Evolutionary conservation across 2,797 vertebrate genomes (phyloP).

Genomic region (Hozukius guyotensis): DNA sequence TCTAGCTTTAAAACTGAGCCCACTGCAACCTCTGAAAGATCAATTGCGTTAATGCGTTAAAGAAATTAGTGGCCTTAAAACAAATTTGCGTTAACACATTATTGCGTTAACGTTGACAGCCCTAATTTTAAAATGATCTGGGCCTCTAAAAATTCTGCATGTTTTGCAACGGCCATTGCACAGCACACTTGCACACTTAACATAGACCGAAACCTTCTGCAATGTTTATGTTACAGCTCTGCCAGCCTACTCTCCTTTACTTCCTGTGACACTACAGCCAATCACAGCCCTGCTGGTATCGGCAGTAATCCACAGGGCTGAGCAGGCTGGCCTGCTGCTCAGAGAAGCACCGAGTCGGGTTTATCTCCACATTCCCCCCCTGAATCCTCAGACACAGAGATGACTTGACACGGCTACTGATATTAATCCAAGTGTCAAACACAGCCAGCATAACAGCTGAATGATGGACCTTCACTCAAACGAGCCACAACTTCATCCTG

Average conservation of each 20-base stretch:
- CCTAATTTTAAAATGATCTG: not conserved
- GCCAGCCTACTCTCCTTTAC: slow-evolving; percentile 14
- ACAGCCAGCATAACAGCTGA: not conserved
- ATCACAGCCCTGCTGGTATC: slow-evolving; percentile 55
- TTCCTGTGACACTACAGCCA: slow-evolving; percentile 35
- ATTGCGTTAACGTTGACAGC: too few species aligned
- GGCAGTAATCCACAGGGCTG: slow-evolving; percentile 66
- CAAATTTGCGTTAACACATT: too few species aligned
- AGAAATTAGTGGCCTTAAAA: too few species aligned
- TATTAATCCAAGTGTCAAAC: slow-evolving; percentile 28
- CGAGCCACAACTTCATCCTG: slow-evolving; percentile 13
- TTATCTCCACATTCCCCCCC: slow-evolving; percentile 64
- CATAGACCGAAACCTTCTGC: slow-evolving; percentile 5
- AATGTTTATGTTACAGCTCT: slow-evolving; percentile 19
- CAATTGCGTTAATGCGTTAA: too few species aligned
- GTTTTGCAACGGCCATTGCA: not conserved
- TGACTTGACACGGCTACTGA: slow-evolving; percentile 1
- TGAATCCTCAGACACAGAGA: slow-evolving; percentile 28
- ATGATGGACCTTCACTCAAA: slow-evolving; percentile 6
- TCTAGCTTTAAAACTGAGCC: too few species aligned
- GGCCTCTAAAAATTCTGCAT: not conserved
- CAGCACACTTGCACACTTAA: not conserved
- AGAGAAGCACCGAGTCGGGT: slow-evolving; percentile 67
- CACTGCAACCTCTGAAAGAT: too few species aligned
- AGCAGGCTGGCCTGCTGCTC: slow-evolving; percentile 55